These are phyloP conservation scores for Danio jaintianensis DNA, from an alignment of 2,797 vertebrate species.

Conservation along the genomic window DNA sequence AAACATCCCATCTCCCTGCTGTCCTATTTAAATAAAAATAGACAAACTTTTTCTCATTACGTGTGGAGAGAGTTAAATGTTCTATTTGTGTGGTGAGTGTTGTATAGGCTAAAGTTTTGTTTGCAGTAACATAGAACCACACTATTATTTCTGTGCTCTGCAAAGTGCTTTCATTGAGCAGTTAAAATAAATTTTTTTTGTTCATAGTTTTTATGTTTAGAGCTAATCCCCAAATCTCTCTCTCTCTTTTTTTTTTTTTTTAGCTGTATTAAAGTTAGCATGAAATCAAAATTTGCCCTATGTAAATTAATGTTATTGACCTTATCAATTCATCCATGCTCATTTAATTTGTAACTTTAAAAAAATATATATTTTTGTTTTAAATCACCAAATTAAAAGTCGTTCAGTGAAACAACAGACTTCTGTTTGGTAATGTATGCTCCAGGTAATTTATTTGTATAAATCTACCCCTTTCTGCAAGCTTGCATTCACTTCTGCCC, in stretches of 20 bases:
- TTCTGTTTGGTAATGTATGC: neutral
- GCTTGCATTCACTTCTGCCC: neutral
- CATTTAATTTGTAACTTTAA: neutral
- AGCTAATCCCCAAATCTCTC: neutral
- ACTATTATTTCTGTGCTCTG: neutral
- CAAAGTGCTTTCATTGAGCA: neutral
- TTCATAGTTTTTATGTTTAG: neutral
- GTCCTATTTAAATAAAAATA: constrained; percentile 17
- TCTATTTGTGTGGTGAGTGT: constrained; percentile 21
- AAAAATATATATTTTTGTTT: too few relatives aligned
- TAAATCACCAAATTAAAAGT: too few relatives aligned
- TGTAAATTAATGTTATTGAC: neutral
- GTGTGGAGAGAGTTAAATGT: neutral
- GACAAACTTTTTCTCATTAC: constrained; percentile 1
- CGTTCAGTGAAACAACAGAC: neutral
- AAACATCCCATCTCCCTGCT: constrained; percentile 12
- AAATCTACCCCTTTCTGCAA: neutral
- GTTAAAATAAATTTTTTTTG: neutral
- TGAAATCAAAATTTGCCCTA: neutral
- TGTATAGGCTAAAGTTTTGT: constrained; percentile 17
- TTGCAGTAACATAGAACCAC: neutral
- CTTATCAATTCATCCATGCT: neutral
- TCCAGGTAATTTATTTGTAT: neutral
- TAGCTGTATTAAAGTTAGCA: neutral
- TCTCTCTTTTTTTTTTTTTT: too few relatives aligned